Conservation (phyloP, 2,113 vertebrate species). For the Chaetops frenatus region DNA sequence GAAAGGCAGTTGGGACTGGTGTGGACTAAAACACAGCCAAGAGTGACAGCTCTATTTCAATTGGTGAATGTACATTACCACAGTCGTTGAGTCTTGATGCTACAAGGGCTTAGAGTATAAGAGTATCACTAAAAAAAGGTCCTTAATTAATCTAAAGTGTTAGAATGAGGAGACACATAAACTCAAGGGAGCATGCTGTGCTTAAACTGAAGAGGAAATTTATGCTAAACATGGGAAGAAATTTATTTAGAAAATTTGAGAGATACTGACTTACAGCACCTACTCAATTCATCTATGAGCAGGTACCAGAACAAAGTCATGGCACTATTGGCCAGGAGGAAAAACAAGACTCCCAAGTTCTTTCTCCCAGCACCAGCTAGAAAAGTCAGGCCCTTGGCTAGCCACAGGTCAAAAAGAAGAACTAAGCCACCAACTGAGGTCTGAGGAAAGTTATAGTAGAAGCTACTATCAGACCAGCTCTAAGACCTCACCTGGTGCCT, state of each 20-base stretch:
- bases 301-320: background rate
- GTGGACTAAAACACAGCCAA: background rate
- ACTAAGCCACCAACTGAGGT: background rate
- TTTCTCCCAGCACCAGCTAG: background rate
- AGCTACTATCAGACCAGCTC: background rate
- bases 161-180: background rate
- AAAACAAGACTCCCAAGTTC: background rate
- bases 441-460: background rate
- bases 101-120: background rate
- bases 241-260: background rate
- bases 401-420: background rate
- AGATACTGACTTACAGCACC: background rate
- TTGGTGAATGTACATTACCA: accelerated
- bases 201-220: background rate
- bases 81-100: background rate
- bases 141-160: background rate
- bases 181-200: accelerated
- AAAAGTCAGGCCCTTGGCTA: background rate
- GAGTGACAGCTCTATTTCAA: background rate
- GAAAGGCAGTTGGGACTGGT: background rate
- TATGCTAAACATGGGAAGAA: background rate
- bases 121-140: background rate
- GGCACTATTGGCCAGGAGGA: background rate
- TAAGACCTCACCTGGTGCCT: background rate
- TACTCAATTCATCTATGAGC: background rate